These are phyloP conservation scores for Lissocephala sabroskyi DNA, from an alignment of 2,888 invertebrate genomes.

Conservation along the genomic window DNA sequence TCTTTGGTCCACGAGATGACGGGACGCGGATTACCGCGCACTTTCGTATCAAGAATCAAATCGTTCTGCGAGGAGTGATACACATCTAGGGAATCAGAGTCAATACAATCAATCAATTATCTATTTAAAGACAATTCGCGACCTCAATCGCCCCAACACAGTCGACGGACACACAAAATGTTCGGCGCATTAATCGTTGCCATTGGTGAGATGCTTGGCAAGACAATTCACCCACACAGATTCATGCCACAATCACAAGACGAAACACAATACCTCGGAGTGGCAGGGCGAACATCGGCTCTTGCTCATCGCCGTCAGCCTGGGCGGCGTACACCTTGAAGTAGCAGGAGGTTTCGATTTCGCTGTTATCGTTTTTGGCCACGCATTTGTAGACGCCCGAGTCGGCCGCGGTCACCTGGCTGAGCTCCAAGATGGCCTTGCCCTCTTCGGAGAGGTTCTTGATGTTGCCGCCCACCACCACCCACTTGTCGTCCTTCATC, in stretches of 20 bases:
- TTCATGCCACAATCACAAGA: slow-evolving; percentile 20
- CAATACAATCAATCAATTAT: slow-evolving; percentile 37
- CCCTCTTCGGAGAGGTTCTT: slow-evolving; percentile 79
- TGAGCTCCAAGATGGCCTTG: slow-evolving; percentile 82
- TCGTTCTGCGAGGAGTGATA: slow-evolving; percentile 83
- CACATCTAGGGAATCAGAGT: slow-evolving; percentile 74
- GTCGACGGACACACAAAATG: slow-evolving; percentile 22
- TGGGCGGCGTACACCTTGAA: slow-evolving; percentile 73
- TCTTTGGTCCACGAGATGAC: slow-evolving; percentile 84
- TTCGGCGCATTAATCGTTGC: too few relatives aligned
- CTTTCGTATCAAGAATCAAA: slow-evolving; percentile 84
- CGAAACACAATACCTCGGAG: slow-evolving; percentile 77
- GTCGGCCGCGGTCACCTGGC: slow-evolving; percentile 78
- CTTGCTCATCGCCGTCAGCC: slow-evolving; percentile 69
- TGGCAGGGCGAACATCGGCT: slow-evolving; percentile 73
- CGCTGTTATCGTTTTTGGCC: slow-evolving; percentile 83
- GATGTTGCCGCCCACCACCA: slow-evolving; percentile 76
- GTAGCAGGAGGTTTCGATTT: slow-evolving; percentile 80
- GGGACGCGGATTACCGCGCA: slow-evolving; percentile 83
- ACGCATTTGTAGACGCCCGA: slow-evolving; percentile 88
- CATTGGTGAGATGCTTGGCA: too few relatives aligned
- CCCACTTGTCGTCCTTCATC: slow-evolving; percentile 81
- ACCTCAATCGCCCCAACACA: slow-evolving; percentile 64
- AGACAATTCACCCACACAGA: slow-evolving; percentile 20
- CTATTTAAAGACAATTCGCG: slow-evolving; percentile 58